Evolutionary conservation across 1,140 invertebrate genomes (phyloP).

Genomic region (Dreissena rostriformis): DNA sequence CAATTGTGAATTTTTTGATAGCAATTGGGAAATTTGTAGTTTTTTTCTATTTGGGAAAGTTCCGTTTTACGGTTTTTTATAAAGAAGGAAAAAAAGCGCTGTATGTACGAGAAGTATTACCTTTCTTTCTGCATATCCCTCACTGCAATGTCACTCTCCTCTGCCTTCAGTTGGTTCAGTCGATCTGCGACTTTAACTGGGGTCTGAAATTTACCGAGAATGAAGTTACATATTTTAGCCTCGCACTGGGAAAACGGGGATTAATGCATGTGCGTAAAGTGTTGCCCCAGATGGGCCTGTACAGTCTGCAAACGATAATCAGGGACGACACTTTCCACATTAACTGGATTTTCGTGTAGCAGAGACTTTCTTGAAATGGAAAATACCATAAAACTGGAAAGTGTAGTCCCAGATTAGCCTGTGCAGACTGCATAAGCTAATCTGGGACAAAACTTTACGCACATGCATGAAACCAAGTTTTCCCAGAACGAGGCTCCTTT

Average conservation of each 20-base stretch:
- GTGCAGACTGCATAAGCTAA: background rate
- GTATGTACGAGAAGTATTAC: conserved; percentile 52
- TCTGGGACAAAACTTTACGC: too few species aligned
- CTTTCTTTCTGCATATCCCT: conserved; percentile 93
- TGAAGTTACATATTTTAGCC: too few species aligned
- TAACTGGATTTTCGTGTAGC: background rate
- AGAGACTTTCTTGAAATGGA: background rate
- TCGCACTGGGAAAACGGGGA: too few species aligned
- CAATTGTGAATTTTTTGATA: too few species aligned
- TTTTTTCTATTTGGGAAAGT: too few species aligned
- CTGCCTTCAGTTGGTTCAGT: conserved; percentile 92
- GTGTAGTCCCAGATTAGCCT: background rate
- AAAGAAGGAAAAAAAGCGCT: too few species aligned
- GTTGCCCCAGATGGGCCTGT: too few species aligned
- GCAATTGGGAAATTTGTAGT: too few species aligned
- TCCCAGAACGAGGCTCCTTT: too few species aligned
- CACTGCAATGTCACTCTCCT: conserved; percentile 92
- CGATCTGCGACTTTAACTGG: conserved; percentile 88
- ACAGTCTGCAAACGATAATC: background rate
- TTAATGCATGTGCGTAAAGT: background rate
- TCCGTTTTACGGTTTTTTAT: too few species aligned
- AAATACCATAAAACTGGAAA: background rate
- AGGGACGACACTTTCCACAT: too few species aligned
- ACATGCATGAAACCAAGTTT: too few species aligned
- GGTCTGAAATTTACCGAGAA: conserved; percentile 81